A percentile compares a stretch with the other conserved stretches of the same genome.
Evolutionary conservation across 2,113 vertebrate species (phyloP).

Genomic region (Chascanopsetta lugubris): DNA sequence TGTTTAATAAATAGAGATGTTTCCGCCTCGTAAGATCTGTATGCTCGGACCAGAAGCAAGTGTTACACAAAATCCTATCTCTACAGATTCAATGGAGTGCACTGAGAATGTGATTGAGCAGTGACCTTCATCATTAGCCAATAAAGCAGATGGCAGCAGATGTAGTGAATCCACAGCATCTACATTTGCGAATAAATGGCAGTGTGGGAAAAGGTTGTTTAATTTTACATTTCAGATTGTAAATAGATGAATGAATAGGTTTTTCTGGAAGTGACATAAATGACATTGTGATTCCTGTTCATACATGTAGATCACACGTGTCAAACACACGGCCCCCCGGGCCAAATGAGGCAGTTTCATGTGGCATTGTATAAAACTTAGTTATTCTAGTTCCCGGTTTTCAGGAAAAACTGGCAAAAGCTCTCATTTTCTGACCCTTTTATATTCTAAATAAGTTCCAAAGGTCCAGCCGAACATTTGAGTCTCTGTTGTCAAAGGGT

Average conservation of each 20-base stretch:
- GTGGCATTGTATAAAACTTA: too few relatives aligned
- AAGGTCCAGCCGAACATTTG: too few relatives aligned
- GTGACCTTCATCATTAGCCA: slow-evolving; percentile 25
- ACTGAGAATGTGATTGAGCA: slow-evolving; percentile 23
- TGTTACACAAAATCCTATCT: slow-evolving; percentile 30
- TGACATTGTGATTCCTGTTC: neutral
- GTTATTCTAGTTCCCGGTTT: too few relatives aligned
- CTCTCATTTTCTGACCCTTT: too few relatives aligned
- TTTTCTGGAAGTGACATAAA: neutral
- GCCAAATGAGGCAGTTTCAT: too few relatives aligned
- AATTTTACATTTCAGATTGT: slow-evolving; percentile 1
- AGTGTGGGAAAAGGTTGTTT: slow-evolving; percentile 2
- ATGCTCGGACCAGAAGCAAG: slow-evolving; percentile 20
- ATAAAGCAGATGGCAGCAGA: slow-evolving; percentile 20
- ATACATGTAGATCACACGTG: too few relatives aligned
- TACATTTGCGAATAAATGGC: slow-evolving; percentile 16
- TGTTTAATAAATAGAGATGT: slow-evolving; percentile 11
- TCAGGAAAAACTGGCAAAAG: too few relatives aligned
- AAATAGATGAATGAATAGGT: neutral
- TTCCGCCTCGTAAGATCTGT: slow-evolving; percentile 54
- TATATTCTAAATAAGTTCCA: too few relatives aligned
- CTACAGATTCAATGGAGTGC: slow-evolving; percentile 41
- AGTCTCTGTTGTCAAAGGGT: too few relatives aligned
- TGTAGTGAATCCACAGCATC: slow-evolving; percentile 4
- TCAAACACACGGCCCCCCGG: too few relatives aligned